Evolutionary conservation across 2,797 vertebrate species (phyloP).

Genomic region (Crenichthys baileyi): DNA sequence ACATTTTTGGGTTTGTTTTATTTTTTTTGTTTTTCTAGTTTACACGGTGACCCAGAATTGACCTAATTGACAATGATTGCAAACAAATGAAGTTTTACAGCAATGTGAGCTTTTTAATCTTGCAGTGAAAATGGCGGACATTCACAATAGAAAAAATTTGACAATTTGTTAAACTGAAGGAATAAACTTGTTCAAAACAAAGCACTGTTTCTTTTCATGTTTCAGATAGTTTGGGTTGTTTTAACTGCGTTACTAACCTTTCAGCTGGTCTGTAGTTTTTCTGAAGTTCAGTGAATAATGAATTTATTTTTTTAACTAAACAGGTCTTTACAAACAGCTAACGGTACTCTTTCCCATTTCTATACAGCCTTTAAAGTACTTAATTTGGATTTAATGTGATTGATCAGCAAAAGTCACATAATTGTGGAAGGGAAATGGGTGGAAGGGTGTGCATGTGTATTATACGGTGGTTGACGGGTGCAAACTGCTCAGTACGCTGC

Average conservation of each 20-base stretch:
- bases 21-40: conserved; percentile 19
- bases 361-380: not conserved
- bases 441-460: not conserved
- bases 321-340: too few relatives aligned
- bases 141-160: conserved; percentile 29
- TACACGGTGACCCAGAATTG: conserved; percentile 8
- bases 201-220: not conserved
- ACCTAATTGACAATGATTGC: conserved; percentile 18
- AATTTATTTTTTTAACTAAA: too few relatives aligned
- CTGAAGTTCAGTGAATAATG: too few relatives aligned
- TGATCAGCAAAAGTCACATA: not conserved
- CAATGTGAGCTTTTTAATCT: conserved; percentile 20
- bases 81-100: conserved; percentile 1
- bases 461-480: not conserved
- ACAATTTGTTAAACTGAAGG: conserved; percentile 35
- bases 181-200: conserved; percentile 58
- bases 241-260: not conserved
- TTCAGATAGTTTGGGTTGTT: not conserved
- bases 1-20: not conserved
- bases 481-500: too few relatives aligned
- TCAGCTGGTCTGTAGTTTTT: too few relatives aligned
- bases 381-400: not conserved
- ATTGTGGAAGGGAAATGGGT: not conserved
- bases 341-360: not conserved
- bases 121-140: conserved; percentile 1